Evolutionary conservation across 2,888 invertebrate species (phyloP), one percentile per base, ranked within the genome.

Genomic region (Automeris io): DNA sequence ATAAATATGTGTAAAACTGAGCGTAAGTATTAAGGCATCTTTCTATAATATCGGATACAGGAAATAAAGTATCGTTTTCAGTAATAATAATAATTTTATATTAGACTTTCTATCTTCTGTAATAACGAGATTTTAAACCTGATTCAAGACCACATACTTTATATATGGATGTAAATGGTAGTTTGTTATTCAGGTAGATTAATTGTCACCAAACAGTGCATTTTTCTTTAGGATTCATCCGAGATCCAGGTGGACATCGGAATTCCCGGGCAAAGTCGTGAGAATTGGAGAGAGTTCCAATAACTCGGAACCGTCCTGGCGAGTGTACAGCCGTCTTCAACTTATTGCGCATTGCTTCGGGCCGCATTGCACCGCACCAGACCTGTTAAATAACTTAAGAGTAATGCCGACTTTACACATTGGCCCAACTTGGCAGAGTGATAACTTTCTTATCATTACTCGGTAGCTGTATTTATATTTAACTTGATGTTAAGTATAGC

Each of bases 261-360:
- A 90, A 95, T 45, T 91, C 93, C 35, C 89, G 77, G 0, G 94
- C 90, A 61, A 95, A 95, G 51, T 94, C 94, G 45, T 89, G 81
- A 0, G 92, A 93, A 65, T 95, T 95, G 1, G 93, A 93, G 21
- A 94, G 68, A 0, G 93, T 92, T 2, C 94, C 94, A 38, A 94
- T 92, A 0, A 94, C 94, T 0, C 94, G 89, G 70, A 93, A 95
- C 35, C 91, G 89, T 2, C 95, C 95, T 0, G 95, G 95, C 5
- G 95, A 92, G 60, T 95, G 95, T 1, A 94, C 93, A 0, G 95
- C 94, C 1, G 93, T 94, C 63, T 94, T 93, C 16, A 95, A 70
- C 63, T 94, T 93, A 63, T 93, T 94, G 23, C 91, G 88, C 54
- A 92, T 91, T 2, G 94, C 94, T 75, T 95, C 94, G 1, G 94